Evolutionary conservation across 2,113 vertebrate genomes (phyloP), one percentile per base, ranked within the genome.

Genomic region (Gopherus evgoodei): DNA sequence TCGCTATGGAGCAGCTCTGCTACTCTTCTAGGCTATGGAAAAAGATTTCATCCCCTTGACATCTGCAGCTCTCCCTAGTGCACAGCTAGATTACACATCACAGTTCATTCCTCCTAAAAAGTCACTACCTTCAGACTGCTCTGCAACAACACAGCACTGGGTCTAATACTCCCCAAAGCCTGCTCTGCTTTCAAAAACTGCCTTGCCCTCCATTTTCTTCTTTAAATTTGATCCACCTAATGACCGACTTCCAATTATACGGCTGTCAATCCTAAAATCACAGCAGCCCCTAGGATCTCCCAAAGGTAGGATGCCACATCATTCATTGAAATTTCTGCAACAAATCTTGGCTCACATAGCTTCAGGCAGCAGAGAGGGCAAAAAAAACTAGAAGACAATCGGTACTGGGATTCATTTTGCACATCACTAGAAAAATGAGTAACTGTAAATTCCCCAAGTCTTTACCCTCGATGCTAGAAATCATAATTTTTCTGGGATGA

Each of bases 261-360:
- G 95, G 93, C 96, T 97, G 97, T 95, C 97, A 97, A 97, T 97
- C 96, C 82, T 90, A 95, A 97, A 97, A 96, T 96, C 96, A 95
- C 95, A 96, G 93, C 79, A 91, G 95, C 87, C 95, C 87, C 88
- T 94, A 94, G 93, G 92, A 92, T 89, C 92, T 97, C 97, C 97
- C 96, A 94, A 65, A 94, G 96, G 97, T 96, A 90, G 92, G 94
- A 95, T 75, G 89, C 87, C 91, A 94, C 5, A 86, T 97, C 94
- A 93, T 76, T 97, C 96, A 96, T 79, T 90, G 89, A 95, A 96
- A 97, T 95, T 94, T 81, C 94, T 79, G 96, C 89, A 94, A 96
- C 95, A 95, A 95, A 97, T 96, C 96, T 97, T 76, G 90, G 92
- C 88, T 93, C 94, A 95, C 91, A 91, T 87, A 89, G 86, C 94